Conservation (phyloP, 2,113 vertebrate genomes). For the Mirza zaza region DNA sequence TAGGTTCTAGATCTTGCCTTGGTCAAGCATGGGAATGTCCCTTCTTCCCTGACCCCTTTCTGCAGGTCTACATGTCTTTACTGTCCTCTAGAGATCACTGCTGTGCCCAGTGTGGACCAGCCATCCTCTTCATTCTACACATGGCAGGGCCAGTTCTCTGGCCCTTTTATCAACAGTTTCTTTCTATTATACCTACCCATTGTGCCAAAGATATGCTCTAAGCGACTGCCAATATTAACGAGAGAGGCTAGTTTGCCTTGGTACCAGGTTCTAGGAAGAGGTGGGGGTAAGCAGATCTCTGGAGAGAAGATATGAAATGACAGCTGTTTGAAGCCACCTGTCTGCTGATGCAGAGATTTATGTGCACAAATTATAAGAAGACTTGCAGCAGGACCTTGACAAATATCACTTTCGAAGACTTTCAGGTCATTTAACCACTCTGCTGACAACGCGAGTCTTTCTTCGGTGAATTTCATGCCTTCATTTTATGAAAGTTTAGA, state of each 20-base stretch:
- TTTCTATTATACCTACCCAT: neutral
- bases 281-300: neutral
- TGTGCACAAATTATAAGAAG: neutral
- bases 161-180: neutral
- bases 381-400: slow-evolving; percentile 5
- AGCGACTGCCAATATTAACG: neutral
- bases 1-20: neutral
- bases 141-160: neutral
- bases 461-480: neutral
- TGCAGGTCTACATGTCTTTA: neutral
- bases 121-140: neutral
- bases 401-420: neutral
- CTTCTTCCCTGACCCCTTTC: neutral
- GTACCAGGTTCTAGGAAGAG: neutral
- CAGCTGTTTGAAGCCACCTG: neutral
- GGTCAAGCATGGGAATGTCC: neutral
- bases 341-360: neutral
- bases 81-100: neutral
- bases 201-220: neutral
- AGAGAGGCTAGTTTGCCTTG: neutral
- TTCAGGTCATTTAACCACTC: slow-evolving; percentile 20
- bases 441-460: neutral
- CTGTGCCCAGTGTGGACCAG: neutral
- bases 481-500: neutral
- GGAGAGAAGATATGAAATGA: neutral